These are phyloP conservation scores for Sylvicola fuscatus DNA, from an alignment of 2,888 invertebrate species.

Conservation along the genomic window DNA sequence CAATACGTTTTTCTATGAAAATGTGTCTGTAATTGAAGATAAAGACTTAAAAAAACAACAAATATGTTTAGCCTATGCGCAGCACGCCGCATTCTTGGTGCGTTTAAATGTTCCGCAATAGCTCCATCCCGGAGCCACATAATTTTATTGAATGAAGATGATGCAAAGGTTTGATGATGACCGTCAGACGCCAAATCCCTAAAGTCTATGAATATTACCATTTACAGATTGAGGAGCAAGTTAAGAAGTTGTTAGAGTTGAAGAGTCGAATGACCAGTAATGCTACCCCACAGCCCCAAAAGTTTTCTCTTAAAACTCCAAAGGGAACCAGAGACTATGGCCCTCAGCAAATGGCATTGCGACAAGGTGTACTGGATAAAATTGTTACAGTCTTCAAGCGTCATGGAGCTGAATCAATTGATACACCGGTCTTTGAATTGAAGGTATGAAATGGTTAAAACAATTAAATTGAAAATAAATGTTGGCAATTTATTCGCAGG, in stretches of 20 bases:
- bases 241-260: conserved; percentile 56
- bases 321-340: conserved; percentile 91
- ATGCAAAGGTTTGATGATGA: too few relatives aligned
- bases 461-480: conserved; percentile 4
- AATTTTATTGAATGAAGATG: too few relatives aligned
- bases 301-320: conserved; percentile 73
- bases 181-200: too few relatives aligned
- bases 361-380: conserved; percentile 67
- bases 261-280: conserved; percentile 52
- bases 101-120: too few relatives aligned
- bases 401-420: conserved; percentile 95
- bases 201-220: not conserved
- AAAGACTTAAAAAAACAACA: too few relatives aligned
- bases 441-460: conserved; percentile 36
- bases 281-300: conserved; percentile 34
- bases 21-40: too few relatives aligned
- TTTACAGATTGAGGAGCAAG: conserved; percentile 64
- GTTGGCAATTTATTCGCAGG: conserved; percentile 32
- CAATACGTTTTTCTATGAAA: too few relatives aligned
- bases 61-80: too few relatives aligned
- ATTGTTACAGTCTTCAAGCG: conserved; percentile 80
- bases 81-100: too few relatives aligned
- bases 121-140: too few relatives aligned
- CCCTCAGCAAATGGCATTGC: conserved; percentile 85
- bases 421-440: conserved; percentile 94